Conservation (phyloP, 1,140 invertebrate genomes). For the Lycorma delicatula region DNA sequence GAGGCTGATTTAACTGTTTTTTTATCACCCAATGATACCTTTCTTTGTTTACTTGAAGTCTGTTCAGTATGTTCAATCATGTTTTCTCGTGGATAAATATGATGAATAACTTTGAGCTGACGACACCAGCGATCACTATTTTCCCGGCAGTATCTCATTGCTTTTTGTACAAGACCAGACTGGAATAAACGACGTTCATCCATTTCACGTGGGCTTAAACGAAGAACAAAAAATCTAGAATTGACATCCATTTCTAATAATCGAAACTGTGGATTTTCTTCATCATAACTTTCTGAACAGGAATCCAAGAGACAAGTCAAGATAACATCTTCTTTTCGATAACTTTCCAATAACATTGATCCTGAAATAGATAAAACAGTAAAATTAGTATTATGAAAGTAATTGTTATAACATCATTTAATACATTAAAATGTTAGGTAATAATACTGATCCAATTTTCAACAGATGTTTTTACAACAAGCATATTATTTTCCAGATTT, state of each 20-base stretch:
- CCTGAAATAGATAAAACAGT: no score
- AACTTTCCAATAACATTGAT: constrained; percentile 27
- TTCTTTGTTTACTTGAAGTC: constrained; percentile 14
- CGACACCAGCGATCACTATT: constrained; percentile 22
- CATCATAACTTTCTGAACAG: neutral
- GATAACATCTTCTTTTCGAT: constrained; percentile 27
- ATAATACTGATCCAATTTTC: no score
- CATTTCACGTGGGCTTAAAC: constrained; percentile 9
- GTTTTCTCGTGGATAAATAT: constrained; percentile 22
- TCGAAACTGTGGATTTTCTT: constrained; percentile 8
- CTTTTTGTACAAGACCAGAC: constrained; percentile 19
- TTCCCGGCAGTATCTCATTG: constrained; percentile 17
- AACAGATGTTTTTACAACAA: no score
- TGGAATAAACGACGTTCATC: constrained; percentile 21
- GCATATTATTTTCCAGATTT: no score
- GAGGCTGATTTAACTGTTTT: constrained; percentile 25
- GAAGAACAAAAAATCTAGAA: constrained; percentile 20
- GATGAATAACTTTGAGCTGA: constrained; percentile 25
- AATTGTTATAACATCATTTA: no score
- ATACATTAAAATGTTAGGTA: no score
- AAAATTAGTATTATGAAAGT: no score
- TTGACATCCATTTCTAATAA: constrained; percentile 28
- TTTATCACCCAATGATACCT: constrained; percentile 22
- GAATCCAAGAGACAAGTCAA: constrained; percentile 23
- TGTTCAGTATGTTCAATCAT: neutral